Evolutionary conservation across 2,888 invertebrate genomes (phyloP).

Genomic region (Drosophila colorata): DNA sequence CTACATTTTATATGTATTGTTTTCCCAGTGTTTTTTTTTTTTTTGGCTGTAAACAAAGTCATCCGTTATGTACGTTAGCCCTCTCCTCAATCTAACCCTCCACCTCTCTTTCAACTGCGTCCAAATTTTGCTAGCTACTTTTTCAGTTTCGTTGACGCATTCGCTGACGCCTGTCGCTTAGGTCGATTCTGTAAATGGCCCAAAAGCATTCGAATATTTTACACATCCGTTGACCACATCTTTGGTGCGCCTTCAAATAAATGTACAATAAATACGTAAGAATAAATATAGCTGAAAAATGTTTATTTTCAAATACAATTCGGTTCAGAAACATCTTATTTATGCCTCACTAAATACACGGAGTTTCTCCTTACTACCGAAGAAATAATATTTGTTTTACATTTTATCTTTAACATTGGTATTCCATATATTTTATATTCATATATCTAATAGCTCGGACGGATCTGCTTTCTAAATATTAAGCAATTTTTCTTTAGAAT

Average conservation of each 20-base stretch:
- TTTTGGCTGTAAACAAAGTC: slow-evolving; percentile 61
- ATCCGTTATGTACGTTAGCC: slow-evolving; percentile 51
- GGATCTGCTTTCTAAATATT: too few relatives aligned
- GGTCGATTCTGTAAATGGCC: slow-evolving; percentile 17
- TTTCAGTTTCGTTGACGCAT: slow-evolving; percentile 42
- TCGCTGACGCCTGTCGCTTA: background rate
- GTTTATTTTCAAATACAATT: background rate
- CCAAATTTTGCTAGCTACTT: slow-evolving; percentile 17
- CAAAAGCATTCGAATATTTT: slow-evolving; percentile 18
- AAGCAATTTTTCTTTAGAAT: too few relatives aligned
- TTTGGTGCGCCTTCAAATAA: background rate
- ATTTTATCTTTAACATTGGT: too few relatives aligned
- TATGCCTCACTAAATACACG: too few relatives aligned
- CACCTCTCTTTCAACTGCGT: background rate
- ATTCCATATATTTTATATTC: too few relatives aligned
- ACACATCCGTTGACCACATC: slow-evolving; percentile 42
- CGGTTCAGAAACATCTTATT: too few relatives aligned
- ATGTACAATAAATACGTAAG: slow-evolving; percentile 11
- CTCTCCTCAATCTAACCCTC: background rate
- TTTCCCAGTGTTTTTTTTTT: background rate
- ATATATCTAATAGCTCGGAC: too few relatives aligned
- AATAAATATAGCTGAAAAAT: background rate
- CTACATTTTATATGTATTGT: slow-evolving; percentile 18
- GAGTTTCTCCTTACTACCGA: too few relatives aligned
- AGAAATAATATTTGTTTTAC: too few relatives aligned